Evolutionary conservation across 2,797 vertebrate species (phyloP).

Genomic region (Epinephelus coioides): DNA sequence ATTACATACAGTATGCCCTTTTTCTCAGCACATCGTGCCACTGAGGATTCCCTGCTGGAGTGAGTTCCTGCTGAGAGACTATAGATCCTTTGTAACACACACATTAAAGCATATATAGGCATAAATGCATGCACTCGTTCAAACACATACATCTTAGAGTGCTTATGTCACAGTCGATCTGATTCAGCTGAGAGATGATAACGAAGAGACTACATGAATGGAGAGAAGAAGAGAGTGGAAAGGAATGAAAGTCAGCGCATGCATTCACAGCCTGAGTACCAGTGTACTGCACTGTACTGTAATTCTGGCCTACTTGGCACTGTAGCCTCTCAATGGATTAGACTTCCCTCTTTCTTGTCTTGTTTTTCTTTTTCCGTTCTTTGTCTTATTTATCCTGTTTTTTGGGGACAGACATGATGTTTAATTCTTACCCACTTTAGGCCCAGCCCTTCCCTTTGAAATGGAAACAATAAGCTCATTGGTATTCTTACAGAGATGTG

Average conservation of each 20-base stretch:
- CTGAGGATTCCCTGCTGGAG: slow-evolving; percentile 16
- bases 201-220: slow-evolving; percentile 30
- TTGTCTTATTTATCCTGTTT: slow-evolving; percentile 55
- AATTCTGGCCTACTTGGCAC: slow-evolving; percentile 60
- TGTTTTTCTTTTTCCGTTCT: slow-evolving; percentile 32
- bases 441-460: slow-evolving; percentile 67
- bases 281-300: slow-evolving; percentile 8
- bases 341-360: slow-evolving; percentile 43
- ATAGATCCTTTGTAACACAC: background rate
- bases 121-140: background rate
- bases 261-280: background rate
- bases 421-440: slow-evolving; percentile 64
- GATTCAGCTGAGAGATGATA: slow-evolving; percentile 31
- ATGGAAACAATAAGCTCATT: slow-evolving; percentile 74
- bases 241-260: background rate
- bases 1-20: slow-evolving; percentile 5
- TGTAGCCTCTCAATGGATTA: slow-evolving; percentile 47
- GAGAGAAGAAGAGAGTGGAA: slow-evolving; percentile 13
- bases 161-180: slow-evolving; percentile 50
- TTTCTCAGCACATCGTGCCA: background rate
- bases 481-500: slow-evolving; percentile 71
- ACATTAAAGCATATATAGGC: background rate
- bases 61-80: slow-evolving; percentile 19
- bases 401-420: slow-evolving; percentile 42
- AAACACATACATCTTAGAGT: background rate